Conservation (phyloP, 2,797 vertebrate genomes). For the Eulemur mongoz region DNA sequence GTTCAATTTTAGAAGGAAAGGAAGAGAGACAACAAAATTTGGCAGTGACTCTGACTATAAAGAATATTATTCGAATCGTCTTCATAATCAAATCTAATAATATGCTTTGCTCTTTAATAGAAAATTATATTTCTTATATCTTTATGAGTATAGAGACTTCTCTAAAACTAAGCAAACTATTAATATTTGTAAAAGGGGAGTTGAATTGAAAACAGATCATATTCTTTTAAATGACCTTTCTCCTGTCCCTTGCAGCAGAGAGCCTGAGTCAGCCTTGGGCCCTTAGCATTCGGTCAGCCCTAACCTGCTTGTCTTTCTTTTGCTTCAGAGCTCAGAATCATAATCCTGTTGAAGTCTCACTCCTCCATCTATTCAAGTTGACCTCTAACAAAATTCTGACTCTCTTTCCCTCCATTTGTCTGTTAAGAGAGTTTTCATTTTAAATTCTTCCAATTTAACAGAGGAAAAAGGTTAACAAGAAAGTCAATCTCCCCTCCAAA, state of each 20-base stretch:
- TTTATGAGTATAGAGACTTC: background rate
- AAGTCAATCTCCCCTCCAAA: background rate
- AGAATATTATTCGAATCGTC: slow-evolving; percentile 4
- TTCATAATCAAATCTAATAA: slow-evolving; percentile 29
- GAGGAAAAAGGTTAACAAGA: slow-evolving; percentile 53
- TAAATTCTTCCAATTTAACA: slow-evolving; percentile 46
- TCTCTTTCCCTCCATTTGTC: slow-evolving; percentile 37
- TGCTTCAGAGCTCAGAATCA: background rate
- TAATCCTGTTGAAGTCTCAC: background rate
- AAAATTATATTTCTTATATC: background rate
- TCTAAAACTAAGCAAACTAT: background rate
- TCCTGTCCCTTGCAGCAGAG: background rate
- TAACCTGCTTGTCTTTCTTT: background rate
- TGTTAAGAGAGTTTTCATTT: slow-evolving; percentile 41
- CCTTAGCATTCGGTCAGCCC: background rate
- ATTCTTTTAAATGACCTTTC: background rate
- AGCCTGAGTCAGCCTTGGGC: background rate
- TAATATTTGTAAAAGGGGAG: background rate
- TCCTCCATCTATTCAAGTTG: background rate
- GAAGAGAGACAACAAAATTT: background rate
- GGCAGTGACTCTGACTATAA: background rate
- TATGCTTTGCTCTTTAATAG: slow-evolving; percentile 22
- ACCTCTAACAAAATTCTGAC: slow-evolving; percentile 31
- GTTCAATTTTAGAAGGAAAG: slow-evolving; percentile 37
- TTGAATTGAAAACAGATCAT: background rate